Conservation (phyloP, 2,888 invertebrate genomes). For the Camponotus fellah region DNA sequence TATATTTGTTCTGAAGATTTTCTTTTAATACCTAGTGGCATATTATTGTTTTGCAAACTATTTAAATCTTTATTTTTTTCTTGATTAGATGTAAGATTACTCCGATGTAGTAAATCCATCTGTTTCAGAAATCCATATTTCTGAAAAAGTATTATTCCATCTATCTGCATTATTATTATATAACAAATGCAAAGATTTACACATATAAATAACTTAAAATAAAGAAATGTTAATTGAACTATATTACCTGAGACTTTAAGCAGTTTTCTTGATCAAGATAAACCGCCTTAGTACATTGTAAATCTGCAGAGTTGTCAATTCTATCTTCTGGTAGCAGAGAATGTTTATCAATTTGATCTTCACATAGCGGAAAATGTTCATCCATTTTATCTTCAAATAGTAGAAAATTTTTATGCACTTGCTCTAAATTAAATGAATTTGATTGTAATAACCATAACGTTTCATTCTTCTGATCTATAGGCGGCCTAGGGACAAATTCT, state of each 20-base stretch:
- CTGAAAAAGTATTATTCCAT: slow-evolving; percentile 29
- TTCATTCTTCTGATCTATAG: slow-evolving; percentile 69
- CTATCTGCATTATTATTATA: slow-evolving; percentile 6
- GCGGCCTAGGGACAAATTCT: slow-evolving; percentile 74
- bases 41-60: slow-evolving; percentile 23
- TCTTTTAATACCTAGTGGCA: background rate
- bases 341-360: slow-evolving; percentile 56
- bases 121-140: background rate
- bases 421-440: slow-evolving; percentile 77
- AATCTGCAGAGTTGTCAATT: slow-evolving; percentile 38
- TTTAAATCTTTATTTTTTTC: slow-evolving; percentile 36
- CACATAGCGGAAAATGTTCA: background rate
- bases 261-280: slow-evolving; percentile 6
- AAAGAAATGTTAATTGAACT: background rate
- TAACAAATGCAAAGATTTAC: slow-evolving; percentile 3
- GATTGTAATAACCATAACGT: slow-evolving; percentile 79
- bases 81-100: background rate
- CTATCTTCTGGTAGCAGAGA: slow-evolving; percentile 51
- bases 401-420: slow-evolving; percentile 77
- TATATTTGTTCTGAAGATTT: slow-evolving; percentile 36
- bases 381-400: slow-evolving; percentile 70
- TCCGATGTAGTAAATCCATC: background rate
- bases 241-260: slow-evolving; percentile 59
- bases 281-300: slow-evolving; percentile 32
- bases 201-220: background rate